Percentiles rank a stretch among this genome's conserved stretches.
phyloP scores from a whole-genome alignment of 2,113 vertebrate species.

The Perognathus longimembris region DNA sequence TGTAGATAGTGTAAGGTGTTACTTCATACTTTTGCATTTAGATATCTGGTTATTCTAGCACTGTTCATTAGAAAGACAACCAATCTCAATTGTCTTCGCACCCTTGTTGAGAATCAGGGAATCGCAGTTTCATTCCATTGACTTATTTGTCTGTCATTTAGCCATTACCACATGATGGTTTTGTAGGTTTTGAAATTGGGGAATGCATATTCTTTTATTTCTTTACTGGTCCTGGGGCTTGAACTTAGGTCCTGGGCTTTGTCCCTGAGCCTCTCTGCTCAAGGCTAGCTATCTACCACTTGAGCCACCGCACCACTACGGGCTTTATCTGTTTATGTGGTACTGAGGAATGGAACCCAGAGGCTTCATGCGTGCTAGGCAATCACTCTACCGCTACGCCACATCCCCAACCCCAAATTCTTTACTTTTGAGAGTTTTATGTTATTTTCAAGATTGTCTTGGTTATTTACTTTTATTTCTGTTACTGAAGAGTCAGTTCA shows the following conservation, averaged over 20 bases:
- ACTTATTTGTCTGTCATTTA: background rate
- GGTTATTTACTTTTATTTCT: background rate
- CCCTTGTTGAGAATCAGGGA: background rate
- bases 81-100: background rate
- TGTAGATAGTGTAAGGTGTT: background rate
- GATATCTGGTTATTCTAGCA: background rate
- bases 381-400: no score
- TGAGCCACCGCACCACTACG: no score
- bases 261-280: no score
- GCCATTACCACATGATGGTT: background rate
- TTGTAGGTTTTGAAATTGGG: slow-evolving; percentile 1
- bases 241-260: no score
- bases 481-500: no score
- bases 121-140: background rate
- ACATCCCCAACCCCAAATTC: no score
- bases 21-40: background rate
- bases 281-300: no score
- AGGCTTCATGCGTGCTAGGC: no score
- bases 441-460: background rate
- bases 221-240: no score
- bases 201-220: background rate
- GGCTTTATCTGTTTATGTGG: no score
- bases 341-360: no score
- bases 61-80: background rate
- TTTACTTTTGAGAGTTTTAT: background rate